Evolutionary conservation across 2,888 invertebrate species (phyloP).

Genomic region (Uropetala carovei): DNA sequence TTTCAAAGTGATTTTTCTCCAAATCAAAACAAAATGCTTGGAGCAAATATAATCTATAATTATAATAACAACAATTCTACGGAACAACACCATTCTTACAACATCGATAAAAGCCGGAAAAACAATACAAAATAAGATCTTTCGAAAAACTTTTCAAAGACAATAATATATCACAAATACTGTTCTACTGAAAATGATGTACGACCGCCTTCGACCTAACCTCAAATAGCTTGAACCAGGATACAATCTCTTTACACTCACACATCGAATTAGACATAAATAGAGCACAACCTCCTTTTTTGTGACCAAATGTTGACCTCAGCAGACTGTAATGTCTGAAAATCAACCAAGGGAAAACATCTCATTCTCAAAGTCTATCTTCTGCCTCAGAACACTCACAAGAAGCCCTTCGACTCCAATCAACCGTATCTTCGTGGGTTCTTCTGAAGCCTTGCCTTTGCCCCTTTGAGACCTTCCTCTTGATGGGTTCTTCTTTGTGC

Average conservation of each 20-base stretch:
- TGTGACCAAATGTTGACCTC: not conserved
- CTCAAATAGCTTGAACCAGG: not conserved
- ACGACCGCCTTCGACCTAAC: not conserved
- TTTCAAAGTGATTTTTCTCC: not conserved
- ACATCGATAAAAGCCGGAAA: not conserved
- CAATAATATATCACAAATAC: conserved; percentile 2
- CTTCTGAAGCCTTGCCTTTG: not conserved
- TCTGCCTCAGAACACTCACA: conserved; percentile 42
- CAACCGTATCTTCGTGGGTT: not conserved
- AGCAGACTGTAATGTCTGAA: not conserved
- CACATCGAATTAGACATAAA: not conserved
- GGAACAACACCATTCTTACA: not conserved
- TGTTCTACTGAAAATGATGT: not conserved
- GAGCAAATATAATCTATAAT: not conserved
- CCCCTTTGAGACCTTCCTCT: not conserved
- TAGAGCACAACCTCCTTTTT: conserved; percentile 19
- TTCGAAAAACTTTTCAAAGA: not conserved
- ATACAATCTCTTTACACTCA: not conserved
- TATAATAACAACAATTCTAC: not conserved
- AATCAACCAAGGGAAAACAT: conserved; percentile 47
- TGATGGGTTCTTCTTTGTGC: not conserved
- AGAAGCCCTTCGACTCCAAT: conserved; percentile 48
- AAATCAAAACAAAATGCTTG: not conserved
- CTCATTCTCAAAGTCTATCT: conserved; percentile 20
- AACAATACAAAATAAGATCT: not conserved